These are phyloP conservation scores for Luffia ferchaultella DNA, from an alignment of 2,888 invertebrate species.

Conservation along the genomic window DNA sequence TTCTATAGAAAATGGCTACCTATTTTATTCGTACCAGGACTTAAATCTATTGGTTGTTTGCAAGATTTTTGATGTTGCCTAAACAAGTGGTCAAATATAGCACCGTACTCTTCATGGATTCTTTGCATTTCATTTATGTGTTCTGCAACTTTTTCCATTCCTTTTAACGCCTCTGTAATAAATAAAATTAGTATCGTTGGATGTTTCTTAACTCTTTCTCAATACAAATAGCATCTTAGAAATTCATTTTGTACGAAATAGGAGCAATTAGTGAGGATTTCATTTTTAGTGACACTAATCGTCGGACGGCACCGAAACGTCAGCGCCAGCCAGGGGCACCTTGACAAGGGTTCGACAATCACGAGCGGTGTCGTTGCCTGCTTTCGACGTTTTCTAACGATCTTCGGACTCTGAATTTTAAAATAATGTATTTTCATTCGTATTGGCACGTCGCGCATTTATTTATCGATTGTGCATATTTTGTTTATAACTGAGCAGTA, in stretches of 20 bases:
- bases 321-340: not conserved
- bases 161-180: slow-evolving; percentile 87
- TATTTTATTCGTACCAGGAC: slow-evolving; percentile 71
- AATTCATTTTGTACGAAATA: not conserved
- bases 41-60: slow-evolving; percentile 94
- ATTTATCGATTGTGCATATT: no score
- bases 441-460: not conserved
- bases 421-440: slow-evolving; percentile 1
- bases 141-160: slow-evolving; percentile 98
- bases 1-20: no score
- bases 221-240: not conserved
- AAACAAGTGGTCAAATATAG: slow-evolving; percentile 97
- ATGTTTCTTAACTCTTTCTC: not conserved
- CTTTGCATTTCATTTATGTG: slow-evolving; percentile 99
- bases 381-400: slow-evolving; percentile 1
- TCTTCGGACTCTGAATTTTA: not conserved
- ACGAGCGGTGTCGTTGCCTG: not conserved
- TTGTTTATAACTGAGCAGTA: no score
- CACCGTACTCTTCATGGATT: slow-evolving; percentile 98
- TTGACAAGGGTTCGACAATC: slow-evolving; percentile 6
- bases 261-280: not conserved
- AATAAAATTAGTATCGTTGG: not conserved
- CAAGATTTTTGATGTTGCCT: slow-evolving; percentile 94
- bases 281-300: not conserved
- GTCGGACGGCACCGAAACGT: not conserved